Evolutionary conservation across 2,797 vertebrate species (phyloP).

Genomic region (Paedocypris micromegethes): DNA sequence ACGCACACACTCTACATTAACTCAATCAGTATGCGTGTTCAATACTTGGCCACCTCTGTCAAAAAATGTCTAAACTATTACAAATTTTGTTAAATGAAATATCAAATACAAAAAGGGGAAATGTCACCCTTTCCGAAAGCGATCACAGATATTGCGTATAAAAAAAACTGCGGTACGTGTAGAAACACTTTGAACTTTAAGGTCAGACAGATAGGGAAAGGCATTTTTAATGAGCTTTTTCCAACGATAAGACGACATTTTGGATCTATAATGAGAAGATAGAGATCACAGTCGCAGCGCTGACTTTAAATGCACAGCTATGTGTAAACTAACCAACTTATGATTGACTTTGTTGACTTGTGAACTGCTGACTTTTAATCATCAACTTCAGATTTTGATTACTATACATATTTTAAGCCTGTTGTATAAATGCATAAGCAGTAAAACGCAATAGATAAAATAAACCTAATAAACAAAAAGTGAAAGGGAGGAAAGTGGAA

Average conservation of each 20-base stretch:
- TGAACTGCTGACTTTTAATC: too few species aligned
- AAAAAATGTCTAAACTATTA: background rate
- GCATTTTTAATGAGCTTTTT: conserved; percentile 21
- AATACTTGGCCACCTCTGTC: background rate
- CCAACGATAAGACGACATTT: conserved; percentile 31
- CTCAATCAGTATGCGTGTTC: too few species aligned
- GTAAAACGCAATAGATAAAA: too few species aligned
- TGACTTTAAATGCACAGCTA: conserved; percentile 10
- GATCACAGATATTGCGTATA: background rate
- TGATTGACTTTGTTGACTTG: too few species aligned
- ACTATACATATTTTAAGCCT: too few species aligned
- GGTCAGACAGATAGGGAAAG: conserved; percentile 37
- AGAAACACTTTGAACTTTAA: conserved; percentile 40
- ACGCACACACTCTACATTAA: too few species aligned
- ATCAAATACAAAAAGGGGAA: conserved; percentile 11
- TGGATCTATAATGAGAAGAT: conserved; percentile 18
- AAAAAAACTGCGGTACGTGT: conserved; percentile 6
- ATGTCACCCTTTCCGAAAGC: conserved; percentile 23
- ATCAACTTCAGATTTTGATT: too few species aligned
- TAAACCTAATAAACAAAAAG: too few species aligned
- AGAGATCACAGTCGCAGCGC: background rate
- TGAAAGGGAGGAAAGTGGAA: too few species aligned
- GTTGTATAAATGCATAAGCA: too few species aligned
- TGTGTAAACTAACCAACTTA: background rate
- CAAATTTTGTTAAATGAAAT: conserved; percentile 21